A percentile compares a stretch with the other conserved stretches of the same genome.
Conservation (phyloP, 2,888 invertebrate species). For the Clanis bilineata region DNA sequence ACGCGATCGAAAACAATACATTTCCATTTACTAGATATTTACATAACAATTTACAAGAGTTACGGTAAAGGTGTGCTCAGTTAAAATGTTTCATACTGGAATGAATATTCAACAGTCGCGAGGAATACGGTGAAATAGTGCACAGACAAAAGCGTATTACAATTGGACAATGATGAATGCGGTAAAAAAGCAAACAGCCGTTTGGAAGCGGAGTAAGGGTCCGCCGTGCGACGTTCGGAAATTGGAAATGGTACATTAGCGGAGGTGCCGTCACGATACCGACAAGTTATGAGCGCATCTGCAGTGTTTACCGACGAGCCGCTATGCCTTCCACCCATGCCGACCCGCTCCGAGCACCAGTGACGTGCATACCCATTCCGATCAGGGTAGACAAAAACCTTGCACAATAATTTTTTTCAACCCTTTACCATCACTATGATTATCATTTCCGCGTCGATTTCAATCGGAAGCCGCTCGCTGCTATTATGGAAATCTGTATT, state of each 20-base stretch:
- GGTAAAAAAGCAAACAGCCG: constrained; percentile 62
- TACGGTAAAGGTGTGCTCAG: constrained; percentile 32
- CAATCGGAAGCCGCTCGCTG: no score
- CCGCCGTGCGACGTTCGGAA: constrained; percentile 57
- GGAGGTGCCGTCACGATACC: constrained; percentile 58
- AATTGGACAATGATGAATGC: constrained; percentile 75
- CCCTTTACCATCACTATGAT: no score
- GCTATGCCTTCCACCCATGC: not conserved
- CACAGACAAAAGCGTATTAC: constrained; percentile 58
- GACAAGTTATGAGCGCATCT: constrained; percentile 62
- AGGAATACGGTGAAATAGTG: constrained; percentile 39
- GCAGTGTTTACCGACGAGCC: constrained; percentile 32
- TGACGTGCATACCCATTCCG: no score
- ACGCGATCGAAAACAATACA: constrained; percentile 11
- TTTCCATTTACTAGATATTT: constrained; percentile 14
- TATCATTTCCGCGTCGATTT: no score
- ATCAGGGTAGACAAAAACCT: no score
- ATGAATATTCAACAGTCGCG: constrained; percentile 48
- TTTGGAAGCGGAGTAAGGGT: constrained; percentile 40
- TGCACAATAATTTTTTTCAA: no score
- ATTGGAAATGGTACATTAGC: constrained; percentile 75
- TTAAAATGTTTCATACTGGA: constrained; percentile 41
- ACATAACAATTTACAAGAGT: constrained; percentile 31
- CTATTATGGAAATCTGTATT: no score
- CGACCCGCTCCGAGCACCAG: constrained; percentile 15